A percentile compares a stretch with the other conserved stretches of the same genome.
Evolutionary conservation across 2,888 invertebrate species (phyloP).

Genomic region (Thecocarcelia acutangulata): DNA sequence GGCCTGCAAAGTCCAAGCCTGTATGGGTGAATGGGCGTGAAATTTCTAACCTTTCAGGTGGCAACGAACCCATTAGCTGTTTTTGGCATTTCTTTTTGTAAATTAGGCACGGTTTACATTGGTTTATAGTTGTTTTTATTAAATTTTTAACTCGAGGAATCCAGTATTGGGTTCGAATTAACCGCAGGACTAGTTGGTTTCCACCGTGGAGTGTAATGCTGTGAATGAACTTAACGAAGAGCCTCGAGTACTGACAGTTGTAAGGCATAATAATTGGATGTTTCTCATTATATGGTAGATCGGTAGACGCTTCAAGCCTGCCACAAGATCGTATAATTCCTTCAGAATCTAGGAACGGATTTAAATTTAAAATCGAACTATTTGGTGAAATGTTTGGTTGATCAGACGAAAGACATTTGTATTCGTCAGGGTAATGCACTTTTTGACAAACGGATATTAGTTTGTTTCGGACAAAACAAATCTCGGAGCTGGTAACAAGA

Average conservation of each 20-base stretch:
- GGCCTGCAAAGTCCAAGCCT: background rate
- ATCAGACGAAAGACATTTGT: background rate
- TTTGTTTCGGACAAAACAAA: background rate
- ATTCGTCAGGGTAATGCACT: background rate
- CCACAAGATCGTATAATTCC: too few species aligned
- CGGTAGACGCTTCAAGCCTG: too few species aligned
- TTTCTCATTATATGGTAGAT: too few species aligned
- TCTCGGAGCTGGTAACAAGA: background rate
- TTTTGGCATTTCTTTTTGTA: background rate
- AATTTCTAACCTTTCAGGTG: background rate
- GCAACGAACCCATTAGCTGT: background rate
- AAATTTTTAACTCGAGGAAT: too few species aligned
- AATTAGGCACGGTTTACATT: background rate
- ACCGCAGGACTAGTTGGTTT: too few species aligned
- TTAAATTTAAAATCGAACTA: background rate
- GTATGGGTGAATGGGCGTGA: background rate
- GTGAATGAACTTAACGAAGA: too few species aligned
- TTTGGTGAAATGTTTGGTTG: background rate
- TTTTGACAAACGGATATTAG: background rate
- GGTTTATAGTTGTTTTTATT: too few species aligned
- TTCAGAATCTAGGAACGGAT: too few species aligned
- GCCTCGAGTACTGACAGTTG: too few species aligned
- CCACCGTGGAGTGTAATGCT: too few species aligned
- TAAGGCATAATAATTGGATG: too few species aligned
- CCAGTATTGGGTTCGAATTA: too few species aligned